Base-by-base conservation (phyloP, 1,140 invertebrate genomes). In the Cheumatopsyche charites region DNA sequence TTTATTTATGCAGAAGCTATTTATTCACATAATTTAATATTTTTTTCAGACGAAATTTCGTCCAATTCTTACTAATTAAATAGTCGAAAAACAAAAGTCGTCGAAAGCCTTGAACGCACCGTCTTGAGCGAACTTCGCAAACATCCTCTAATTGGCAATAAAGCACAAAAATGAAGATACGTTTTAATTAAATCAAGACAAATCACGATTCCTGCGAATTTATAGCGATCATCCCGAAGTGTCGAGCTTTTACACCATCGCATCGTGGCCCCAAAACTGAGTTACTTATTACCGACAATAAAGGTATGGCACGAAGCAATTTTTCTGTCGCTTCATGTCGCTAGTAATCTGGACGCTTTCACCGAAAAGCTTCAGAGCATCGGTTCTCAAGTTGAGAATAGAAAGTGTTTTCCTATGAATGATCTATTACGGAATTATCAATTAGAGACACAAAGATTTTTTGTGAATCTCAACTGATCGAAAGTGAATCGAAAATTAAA, bases 251-350 rank as follows among this genome's bases (percentile, higher is more conserved):
- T 62, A 62, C 23, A 36, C 23, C 4, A 13, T 12, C 58, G 9
- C 47, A 5, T 52, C 47, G n/a, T 15, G 29, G 9, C 72, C 29
- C 19, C 36, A 66, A 62, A 62, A 70, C 62, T 49, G 61, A 68
- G 73, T 72, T 69, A 75, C 70, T 67, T 75, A 75, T 72, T 75
- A 72, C 70, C 42, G 61, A 68, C 70, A 75, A 74, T 74, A 71
- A 71, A 74, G 69, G 65, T 71, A 66, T 67, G 47, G n/a, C 55
- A 25, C 67, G 55, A 43, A 62, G 70, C 66, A 62, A 72, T 75
- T 75, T 72, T 70, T 69, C 63, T 49, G 63, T 41, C 58, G 29
- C 19, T 47, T 62, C 23, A 58, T 41, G 67, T 62, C 66, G 43
- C 69, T 49, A 62, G 62, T 72, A 66, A 72, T 72, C 70, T 72